A percentile compares a stretch with the other conserved stretches of the same genome.
phyloP scores from a whole-genome alignment of 2,888 invertebrate genomes.

The Amphipyra berbera region DNA sequence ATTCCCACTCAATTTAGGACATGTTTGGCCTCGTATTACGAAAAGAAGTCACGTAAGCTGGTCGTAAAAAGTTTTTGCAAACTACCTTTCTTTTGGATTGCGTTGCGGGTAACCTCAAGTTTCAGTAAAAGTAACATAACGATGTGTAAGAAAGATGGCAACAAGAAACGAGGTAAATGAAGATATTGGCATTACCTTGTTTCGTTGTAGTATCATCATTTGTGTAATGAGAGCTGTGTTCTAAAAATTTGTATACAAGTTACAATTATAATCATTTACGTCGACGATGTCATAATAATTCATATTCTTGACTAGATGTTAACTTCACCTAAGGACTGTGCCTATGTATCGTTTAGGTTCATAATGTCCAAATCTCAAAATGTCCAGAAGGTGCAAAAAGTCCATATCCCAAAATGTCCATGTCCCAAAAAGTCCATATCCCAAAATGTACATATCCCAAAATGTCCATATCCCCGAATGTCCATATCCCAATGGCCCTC shows the following conservation, averaged over 20 bases:
- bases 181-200: neutral
- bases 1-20: constrained; percentile 57
- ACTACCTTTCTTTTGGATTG: constrained; percentile 37
- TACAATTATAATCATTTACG: neutral
- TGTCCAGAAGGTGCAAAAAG: no score
- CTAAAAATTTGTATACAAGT: neutral
- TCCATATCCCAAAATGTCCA: no score
- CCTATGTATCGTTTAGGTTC: no score
- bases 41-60: constrained; percentile 57
- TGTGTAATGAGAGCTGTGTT: neutral
- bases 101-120: constrained; percentile 31
- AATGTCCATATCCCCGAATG: no score
- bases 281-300: no score
- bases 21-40: constrained; percentile 48
- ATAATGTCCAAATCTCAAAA: no score
- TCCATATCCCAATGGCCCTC: no score
- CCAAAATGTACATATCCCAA: no score
- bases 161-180: constrained; percentile 11
- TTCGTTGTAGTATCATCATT: neutral
- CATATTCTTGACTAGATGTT: no score
- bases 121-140: constrained; percentile 37
- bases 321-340: no score
- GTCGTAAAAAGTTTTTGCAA: constrained; percentile 54
- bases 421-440: no score
- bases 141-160: constrained; percentile 18